Conservation (phyloP, 2,888 invertebrate genomes). For the Luperina testacea region DNA sequence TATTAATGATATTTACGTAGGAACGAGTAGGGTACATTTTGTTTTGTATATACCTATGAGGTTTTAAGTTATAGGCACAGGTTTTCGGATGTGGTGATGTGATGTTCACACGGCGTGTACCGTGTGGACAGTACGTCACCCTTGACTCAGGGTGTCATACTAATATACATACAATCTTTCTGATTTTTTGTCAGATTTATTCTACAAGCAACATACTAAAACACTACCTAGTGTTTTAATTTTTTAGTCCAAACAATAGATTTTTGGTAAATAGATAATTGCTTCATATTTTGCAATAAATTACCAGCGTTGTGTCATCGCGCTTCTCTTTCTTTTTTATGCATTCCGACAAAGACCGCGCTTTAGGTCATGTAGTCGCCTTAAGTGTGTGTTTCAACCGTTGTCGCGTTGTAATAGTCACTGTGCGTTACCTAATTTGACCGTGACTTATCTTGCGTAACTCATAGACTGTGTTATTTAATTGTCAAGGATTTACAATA, state of each 20-base stretch:
- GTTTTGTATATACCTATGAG: slow-evolving; percentile 44
- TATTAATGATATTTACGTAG: slow-evolving; percentile 57
- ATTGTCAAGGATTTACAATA: slow-evolving; percentile 27
- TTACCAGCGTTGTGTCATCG: no score
- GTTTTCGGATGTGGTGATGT: slow-evolving; percentile 17
- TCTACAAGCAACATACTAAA: no score
- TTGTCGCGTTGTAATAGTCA: slow-evolving; percentile 7
- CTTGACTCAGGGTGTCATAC: slow-evolving; percentile 10
- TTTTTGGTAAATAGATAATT: no score
- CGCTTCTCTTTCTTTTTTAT: no score
- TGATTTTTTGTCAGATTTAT: no score
- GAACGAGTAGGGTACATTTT: slow-evolving; percentile 42
- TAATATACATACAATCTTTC: no score
- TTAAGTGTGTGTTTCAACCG: not conserved
- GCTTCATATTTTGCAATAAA: no score
- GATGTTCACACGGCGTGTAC: not conserved
- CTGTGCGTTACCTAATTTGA: slow-evolving; percentile 16
- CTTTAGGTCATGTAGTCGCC: no score
- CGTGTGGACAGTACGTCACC: not conserved
- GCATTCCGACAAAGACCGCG: no score
- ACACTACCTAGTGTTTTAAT: no score
- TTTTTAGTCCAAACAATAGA: no score
- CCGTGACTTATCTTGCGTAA: slow-evolving; percentile 24
- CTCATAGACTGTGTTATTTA: slow-evolving; percentile 27
- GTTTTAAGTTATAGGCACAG: slow-evolving; percentile 37